Conservation (phyloP, 2,113 vertebrate species). For the Cercocebus atys region DNA sequence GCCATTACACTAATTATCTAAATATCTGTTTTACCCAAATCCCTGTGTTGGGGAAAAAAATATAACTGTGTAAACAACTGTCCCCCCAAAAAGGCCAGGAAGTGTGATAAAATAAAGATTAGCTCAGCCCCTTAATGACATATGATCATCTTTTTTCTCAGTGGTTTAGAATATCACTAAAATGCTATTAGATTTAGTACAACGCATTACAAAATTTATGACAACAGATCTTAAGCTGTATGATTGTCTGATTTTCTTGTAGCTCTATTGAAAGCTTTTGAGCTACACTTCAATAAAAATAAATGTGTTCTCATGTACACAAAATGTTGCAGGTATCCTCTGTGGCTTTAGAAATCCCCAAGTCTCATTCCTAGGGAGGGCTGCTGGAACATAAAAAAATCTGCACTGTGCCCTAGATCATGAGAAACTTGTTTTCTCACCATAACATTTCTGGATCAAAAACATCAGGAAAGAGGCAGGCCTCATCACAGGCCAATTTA, state of each 20-base stretch:
- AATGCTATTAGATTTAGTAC: background rate
- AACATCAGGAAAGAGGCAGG: slow-evolving; percentile 17
- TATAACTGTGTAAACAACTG: background rate
- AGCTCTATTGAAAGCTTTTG: background rate
- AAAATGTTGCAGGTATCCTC: background rate
- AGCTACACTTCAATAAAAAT: slow-evolving; percentile 14
- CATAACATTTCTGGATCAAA: background rate
- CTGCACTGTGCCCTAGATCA: background rate
- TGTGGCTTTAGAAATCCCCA: background rate
- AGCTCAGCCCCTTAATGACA: background rate
- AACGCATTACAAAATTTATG: background rate
- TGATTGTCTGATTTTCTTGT: slow-evolving; percentile 9
- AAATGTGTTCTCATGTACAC: background rate
- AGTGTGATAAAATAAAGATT: background rate
- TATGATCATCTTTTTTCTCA: background rate
- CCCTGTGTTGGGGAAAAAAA: background rate
- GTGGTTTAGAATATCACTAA: background rate
- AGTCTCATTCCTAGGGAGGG: background rate
- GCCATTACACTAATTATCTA: background rate
- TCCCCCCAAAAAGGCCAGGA: background rate
- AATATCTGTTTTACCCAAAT: background rate
- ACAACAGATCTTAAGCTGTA: background rate
- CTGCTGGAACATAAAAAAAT: background rate
- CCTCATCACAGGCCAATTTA: slow-evolving; percentile 19
- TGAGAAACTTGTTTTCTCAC: background rate